These are phyloP conservation scores for Fregata magnificens DNA, from an alignment of 2,113 vertebrate species.

Conservation along the genomic window DNA sequence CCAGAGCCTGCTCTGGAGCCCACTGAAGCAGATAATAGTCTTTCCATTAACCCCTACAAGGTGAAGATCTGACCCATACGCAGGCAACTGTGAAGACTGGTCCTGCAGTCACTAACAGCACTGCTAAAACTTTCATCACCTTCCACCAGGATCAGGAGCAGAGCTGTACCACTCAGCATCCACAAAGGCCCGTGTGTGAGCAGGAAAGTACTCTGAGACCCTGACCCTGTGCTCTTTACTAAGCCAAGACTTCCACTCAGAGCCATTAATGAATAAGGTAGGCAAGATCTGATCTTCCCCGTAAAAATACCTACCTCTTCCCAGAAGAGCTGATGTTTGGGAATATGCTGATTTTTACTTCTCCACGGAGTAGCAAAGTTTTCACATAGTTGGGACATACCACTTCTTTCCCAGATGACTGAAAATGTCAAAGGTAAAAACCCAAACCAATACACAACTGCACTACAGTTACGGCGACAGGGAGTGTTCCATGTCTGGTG, in stretches of 20 bases:
- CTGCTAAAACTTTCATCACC: not conserved
- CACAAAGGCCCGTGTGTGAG: not conserved
- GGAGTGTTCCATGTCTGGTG: not conserved
- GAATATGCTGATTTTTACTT: not conserved
- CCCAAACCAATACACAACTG: not conserved
- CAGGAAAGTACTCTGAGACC: not conserved
- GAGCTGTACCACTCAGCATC: not conserved
- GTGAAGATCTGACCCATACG: not conserved
- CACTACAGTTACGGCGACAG: accelerated
- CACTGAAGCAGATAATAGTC: not conserved
- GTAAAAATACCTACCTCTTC: not conserved
- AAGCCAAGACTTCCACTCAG: not conserved
- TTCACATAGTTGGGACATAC: not conserved
- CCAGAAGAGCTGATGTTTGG: not conserved
- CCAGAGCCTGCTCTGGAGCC: not conserved
- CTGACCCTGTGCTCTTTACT: not conserved
- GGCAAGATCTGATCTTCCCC: not conserved
- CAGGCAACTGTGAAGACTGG: not conserved
- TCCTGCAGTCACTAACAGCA: not conserved
- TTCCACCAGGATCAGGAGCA: not conserved
- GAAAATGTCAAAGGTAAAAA: not conserved
- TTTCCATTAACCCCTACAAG: not conserved
- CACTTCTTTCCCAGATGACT: not conserved
- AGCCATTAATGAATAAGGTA: too few species aligned
- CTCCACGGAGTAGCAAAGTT: not conserved